Conservation (phyloP, 2,888 invertebrate species). For the Hirtodrosophila histrioides region DNA sequence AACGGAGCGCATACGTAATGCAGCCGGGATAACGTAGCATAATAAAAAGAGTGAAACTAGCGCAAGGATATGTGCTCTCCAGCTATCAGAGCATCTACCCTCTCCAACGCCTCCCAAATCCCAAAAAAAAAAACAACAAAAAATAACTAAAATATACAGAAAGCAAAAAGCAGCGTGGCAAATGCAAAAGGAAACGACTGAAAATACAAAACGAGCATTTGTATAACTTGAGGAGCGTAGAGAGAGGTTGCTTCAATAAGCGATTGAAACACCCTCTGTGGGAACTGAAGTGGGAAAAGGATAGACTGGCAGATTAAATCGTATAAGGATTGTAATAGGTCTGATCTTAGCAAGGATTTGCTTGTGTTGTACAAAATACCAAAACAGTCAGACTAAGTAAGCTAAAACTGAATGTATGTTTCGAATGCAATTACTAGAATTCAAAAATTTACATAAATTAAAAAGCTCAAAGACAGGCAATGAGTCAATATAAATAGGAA, state of each 20-base stretch:
- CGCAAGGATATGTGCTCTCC: conserved; percentile 52
- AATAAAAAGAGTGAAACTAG: conserved; percentile 66
- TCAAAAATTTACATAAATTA: too few species aligned
- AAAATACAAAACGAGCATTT: conserved; percentile 44
- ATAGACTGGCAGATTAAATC: too few species aligned
- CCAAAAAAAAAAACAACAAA: conserved; percentile 2
- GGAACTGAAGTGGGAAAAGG: background rate
- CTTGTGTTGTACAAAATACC: too few species aligned
- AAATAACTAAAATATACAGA: conserved; percentile 51
- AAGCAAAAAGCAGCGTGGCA: conserved; percentile 53
- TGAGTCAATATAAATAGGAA: too few species aligned
- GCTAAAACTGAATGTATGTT: too few species aligned
- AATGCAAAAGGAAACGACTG: conserved; percentile 40
- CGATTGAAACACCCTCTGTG: conserved; percentile 2
- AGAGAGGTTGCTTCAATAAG: conserved; percentile 33
- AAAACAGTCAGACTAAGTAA: too few species aligned
- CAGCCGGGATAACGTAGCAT: conserved; percentile 65
- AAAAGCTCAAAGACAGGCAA: too few species aligned
- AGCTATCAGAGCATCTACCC: conserved; percentile 19
- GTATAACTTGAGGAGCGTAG: conserved; percentile 48
- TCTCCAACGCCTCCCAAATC: background rate
- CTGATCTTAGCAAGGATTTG: too few species aligned
- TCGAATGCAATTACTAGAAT: too few species aligned
- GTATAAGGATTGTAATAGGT: too few species aligned
- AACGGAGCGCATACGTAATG: conserved; percentile 71